A percentile compares a stretch with the other conserved stretches of the same genome.
These are phyloP conservation scores for Cyprinodon variegatus DNA, from an alignment of 2,113 vertebrate species.

Conservation along the genomic window DNA sequence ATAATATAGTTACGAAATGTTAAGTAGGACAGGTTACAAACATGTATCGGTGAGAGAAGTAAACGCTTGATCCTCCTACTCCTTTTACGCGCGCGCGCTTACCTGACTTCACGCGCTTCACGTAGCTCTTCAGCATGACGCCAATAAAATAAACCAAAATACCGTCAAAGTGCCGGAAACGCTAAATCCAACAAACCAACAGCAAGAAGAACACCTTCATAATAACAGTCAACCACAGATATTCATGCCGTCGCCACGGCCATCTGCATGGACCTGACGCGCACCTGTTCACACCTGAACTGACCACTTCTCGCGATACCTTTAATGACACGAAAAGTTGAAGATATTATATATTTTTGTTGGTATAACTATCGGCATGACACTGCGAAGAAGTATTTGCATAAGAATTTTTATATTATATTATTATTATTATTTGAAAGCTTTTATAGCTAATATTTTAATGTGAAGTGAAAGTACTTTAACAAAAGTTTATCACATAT, in stretches of 20 bases:
- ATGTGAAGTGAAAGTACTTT: too few species aligned
- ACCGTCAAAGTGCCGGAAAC: not conserved
- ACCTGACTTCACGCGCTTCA: constrained; percentile 75
- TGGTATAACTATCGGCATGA: too few species aligned
- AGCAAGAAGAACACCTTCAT: not conserved
- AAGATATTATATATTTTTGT: too few species aligned
- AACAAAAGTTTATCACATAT: too few species aligned
- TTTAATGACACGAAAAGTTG: not conserved
- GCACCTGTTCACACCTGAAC: not conserved
- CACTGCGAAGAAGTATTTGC: too few species aligned
- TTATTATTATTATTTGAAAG: not conserved
- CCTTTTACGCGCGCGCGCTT: constrained; percentile 16
- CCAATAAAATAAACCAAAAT: not conserved
- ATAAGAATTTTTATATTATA: not conserved
- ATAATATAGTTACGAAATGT: too few species aligned
- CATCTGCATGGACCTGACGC: not conserved
- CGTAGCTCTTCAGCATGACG: constrained; percentile 63
- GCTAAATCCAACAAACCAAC: not conserved
- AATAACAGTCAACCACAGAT: not conserved
- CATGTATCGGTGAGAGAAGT: not conserved
- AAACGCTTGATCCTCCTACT: not conserved
- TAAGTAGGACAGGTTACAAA: too few species aligned
- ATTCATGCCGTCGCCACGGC: not conserved
- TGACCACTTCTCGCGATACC: not conserved
- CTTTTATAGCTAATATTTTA: too few species aligned